Evolutionary conservation across 2,888 invertebrate species (phyloP).

Genomic region (Lithophane socia): DNA sequence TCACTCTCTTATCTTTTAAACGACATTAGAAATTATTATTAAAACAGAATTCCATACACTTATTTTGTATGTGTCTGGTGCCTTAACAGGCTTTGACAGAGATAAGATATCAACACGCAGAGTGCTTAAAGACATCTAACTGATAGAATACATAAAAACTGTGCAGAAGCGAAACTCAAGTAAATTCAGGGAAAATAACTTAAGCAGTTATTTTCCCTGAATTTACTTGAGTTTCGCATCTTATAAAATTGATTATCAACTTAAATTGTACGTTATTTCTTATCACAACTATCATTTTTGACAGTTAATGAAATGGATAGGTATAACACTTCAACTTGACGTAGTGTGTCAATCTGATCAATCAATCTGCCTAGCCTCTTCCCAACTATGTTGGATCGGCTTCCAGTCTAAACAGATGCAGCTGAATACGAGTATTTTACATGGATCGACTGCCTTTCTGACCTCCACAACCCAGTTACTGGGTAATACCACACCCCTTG

Average conservation of each 20-base stretch:
- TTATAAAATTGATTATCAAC: neutral
- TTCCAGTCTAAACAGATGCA: too few relatives aligned
- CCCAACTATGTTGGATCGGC: too few relatives aligned
- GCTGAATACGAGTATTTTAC: too few relatives aligned
- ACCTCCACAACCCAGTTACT: too few relatives aligned
- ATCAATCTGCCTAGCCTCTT: too few relatives aligned
- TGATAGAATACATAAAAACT: neutral
- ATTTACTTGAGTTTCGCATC: too few relatives aligned
- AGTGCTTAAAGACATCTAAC: constrained; percentile 34
- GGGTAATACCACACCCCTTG: too few relatives aligned
- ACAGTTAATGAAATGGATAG: too few relatives aligned
- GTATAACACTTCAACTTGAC: too few relatives aligned
- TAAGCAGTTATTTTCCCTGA: too few relatives aligned
- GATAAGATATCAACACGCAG: constrained; percentile 44
- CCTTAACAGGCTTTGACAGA: constrained; percentile 34
- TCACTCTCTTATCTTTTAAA: constrained; percentile 38
- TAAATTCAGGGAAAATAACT: neutral
- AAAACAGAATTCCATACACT: constrained; percentile 32
- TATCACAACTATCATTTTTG: neutral
- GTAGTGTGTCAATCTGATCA: too few relatives aligned
- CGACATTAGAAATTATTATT: constrained; percentile 47
- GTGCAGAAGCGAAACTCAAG: constrained; percentile 1
- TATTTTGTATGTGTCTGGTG: constrained; percentile 35
- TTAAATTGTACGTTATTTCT: neutral
- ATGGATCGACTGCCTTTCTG: too few relatives aligned